Percentiles rank a stretch among this genome's conserved stretches.
Conservation (phyloP, 2,113 vertebrate genomes). For the Lampris incognitus region DNA sequence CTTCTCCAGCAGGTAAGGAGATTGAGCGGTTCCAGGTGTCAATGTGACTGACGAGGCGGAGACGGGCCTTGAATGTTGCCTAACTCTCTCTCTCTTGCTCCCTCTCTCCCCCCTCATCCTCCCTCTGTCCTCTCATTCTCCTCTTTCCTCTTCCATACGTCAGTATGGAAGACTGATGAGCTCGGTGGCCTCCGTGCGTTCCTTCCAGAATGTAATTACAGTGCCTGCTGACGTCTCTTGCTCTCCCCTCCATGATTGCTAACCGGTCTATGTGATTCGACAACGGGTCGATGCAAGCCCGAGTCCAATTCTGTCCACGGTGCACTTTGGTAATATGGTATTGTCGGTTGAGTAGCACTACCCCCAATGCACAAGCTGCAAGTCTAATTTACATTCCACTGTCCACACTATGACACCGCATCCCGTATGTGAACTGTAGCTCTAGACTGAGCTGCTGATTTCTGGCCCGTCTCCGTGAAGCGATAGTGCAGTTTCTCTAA, state of each 20-base stretch:
- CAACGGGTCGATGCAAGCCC: background rate
- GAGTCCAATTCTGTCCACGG: background rate
- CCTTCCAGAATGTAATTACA: slow-evolving; percentile 50
- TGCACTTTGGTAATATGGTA: background rate
- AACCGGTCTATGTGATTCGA: slow-evolving; percentile 9
- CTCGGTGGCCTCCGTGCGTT: background rate
- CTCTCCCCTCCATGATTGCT: slow-evolving; percentile 10
- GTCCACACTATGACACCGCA: background rate
- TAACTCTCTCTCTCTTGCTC: background rate
- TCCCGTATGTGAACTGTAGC: too few relatives aligned
- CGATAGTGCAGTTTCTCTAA: too few relatives aligned
- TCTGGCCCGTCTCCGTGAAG: too few relatives aligned
- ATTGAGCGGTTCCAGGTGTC: slow-evolving; percentile 65
- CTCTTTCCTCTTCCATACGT: slow-evolving; percentile 46
- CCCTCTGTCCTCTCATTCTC: slow-evolving; percentile 14
- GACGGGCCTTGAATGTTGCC: slow-evolving; percentile 34
- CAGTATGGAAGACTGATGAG: slow-evolving; percentile 60
- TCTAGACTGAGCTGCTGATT: too few relatives aligned
- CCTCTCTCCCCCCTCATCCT: background rate
- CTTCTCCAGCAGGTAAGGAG: slow-evolving; percentile 56
- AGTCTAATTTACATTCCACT: background rate
- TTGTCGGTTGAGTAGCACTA: too few relatives aligned
- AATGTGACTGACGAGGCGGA: slow-evolving; percentile 50
- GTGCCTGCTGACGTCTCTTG: slow-evolving; percentile 12
- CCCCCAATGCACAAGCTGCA: background rate